Evolutionary conservation across 2,797 vertebrate species (phyloP), one percentile per base, ranked within the genome.

Genomic region (Mormyrus proboscirostris): DNA sequence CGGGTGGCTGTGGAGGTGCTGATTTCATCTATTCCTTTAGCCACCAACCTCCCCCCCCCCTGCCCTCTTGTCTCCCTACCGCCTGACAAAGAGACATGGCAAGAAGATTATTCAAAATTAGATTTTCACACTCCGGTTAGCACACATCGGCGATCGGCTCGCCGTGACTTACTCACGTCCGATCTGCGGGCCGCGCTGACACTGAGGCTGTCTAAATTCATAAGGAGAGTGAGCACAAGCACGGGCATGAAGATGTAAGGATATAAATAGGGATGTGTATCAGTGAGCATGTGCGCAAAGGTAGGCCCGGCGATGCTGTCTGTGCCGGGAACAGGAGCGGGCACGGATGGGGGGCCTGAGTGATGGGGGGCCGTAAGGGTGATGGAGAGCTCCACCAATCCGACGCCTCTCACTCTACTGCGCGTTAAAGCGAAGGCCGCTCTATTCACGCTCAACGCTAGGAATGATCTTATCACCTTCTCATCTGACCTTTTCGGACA

Each of bases 61-160:
- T 57, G 49, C 53, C 49, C 51, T 33, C 86, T 41, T 29, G 33
- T 87, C 86, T 59, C 51, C 86, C 29, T 41, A 29, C 88, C 41
- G 55, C 82, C 90, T 91, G 90, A 91, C 90, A 89, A 87, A 76
- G 88, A 90, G 88, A 88, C 89, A 86, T 88, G 87, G 55, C 90
- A 91, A 87, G 62, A 88, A 88, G 87, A 91, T 91, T 91, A 91
- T 86, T 91, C 89, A 89, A 87, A 91, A 89, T 91, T 89, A 90
- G 87, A 88, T 69, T 91, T 91, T 91, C 90, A 91, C 90, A 89
- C 89, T 89, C 90, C 84, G 62, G 89, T 89, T 90, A 89, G 55
- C 85, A 76, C 87, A 87, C 89, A 82, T 65, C 55, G 51, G 50
- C 87, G 83, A 55, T 87, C 87, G 88, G 76, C 90, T 79, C 85